Percentiles rank a stretch among this genome's conserved stretches.
Conservation (phyloP, 2,113 vertebrate species). For the Ophthalmotilapia sp. region DNA sequence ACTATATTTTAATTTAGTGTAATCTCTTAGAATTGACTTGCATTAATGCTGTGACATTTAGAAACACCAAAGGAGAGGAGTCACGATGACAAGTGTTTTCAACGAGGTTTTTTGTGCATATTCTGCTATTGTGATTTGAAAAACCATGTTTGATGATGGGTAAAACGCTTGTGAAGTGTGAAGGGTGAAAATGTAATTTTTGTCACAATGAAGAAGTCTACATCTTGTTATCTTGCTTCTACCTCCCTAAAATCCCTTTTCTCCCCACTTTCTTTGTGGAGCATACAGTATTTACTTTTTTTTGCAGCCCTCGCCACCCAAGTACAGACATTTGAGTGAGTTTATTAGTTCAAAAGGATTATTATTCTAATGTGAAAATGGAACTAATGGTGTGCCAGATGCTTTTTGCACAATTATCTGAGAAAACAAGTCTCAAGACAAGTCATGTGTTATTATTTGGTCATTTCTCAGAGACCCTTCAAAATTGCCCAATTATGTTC, state of each 20-base stretch:
- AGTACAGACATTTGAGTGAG: slow-evolving; percentile 66
- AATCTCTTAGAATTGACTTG: slow-evolving; percentile 1
- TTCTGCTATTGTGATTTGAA: not conserved
- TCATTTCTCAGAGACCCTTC: slow-evolving; percentile 75
- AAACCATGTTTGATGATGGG: not conserved
- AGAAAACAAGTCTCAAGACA: slow-evolving; percentile 77
- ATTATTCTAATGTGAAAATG: slow-evolving; percentile 81
- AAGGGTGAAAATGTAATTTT: slow-evolving; percentile 7
- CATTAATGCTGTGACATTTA: slow-evolving; percentile 18
- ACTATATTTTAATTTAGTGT: not conserved
- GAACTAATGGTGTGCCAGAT: slow-evolving; percentile 77
- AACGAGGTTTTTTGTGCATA: not conserved
- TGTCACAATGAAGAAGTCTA: not conserved
- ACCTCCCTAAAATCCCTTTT: not conserved
- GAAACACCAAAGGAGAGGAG: not conserved
- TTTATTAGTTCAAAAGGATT: slow-evolving; percentile 78
- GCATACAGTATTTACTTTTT: slow-evolving; percentile 47
- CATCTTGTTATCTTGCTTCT: slow-evolving; percentile 22
- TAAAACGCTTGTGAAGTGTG: not conserved
- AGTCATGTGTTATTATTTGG: slow-evolving; percentile 79
- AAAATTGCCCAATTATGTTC: slow-evolving; percentile 96
- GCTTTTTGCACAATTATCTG: slow-evolving; percentile 77
- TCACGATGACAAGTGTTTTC: not conserved
- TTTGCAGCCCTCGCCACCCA: slow-evolving; percentile 45
- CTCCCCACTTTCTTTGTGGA: not conserved